Base-by-base conservation (phyloP, 2,888 invertebrate genomes). In the Dolichopus griseipennis region DNA sequence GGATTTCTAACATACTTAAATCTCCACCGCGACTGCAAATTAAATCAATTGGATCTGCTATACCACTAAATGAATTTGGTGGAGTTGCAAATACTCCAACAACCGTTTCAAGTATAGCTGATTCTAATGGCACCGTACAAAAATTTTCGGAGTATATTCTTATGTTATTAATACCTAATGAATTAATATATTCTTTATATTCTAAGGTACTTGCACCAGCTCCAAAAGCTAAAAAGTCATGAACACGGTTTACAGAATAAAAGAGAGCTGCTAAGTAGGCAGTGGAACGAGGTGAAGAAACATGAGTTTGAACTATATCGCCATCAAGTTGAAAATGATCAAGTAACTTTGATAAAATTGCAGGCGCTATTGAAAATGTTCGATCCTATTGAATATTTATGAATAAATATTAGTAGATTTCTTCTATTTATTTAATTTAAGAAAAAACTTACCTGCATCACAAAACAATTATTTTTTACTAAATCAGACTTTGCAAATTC, bases 21-120 rank as follows among this genome's bases (percentile, higher is more conserved):
- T 92, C 92, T 0, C 92, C 92, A 1, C 90, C 92, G 43, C 92
- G 84, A 8, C 88, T 89, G 73, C 89, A 90, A n/a, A 89, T 91
- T 74, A 92, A 81, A 75, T 92, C 92, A 6, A 92, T 91, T 0
- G 92, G 90, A 77, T 92, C 91, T 0, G 84, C 84, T 33, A 92
- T 88, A 0, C 91, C 90, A 0, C 91, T 90, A 76, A 90, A 92
- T 0, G 91, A 91, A 76, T 91, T 92, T 0, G 91, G 90, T 0
- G 93, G 92, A 0, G 90, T 89, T 1, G 91, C 92, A 72, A 88
- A 83, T 2, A 89, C 84, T 0, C 87, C 86, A 0, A 88, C 87
- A 0, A 87, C 87, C 64, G 85, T 83, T 69, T 86, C 85, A 72
- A 88, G 81, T 61, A 84, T 84, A 62, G 81, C 77, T 1, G 84